Evolutionary conservation across 2,888 invertebrate genomes (phyloP).

Genomic region (Phytoseiulus persimilis): DNA sequence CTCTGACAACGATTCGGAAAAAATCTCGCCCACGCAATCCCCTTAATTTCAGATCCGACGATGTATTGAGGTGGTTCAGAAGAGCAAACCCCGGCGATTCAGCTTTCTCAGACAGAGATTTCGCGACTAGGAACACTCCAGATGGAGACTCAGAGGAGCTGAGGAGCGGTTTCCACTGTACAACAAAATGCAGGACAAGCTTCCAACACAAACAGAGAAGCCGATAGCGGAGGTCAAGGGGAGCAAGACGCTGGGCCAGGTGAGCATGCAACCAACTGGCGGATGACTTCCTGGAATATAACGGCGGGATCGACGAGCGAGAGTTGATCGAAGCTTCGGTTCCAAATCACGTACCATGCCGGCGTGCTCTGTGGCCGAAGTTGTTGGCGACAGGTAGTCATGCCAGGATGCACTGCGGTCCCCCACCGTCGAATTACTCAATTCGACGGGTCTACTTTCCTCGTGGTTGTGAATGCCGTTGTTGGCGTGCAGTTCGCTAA

Average conservation of each 20-base stretch:
- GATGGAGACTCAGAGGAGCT: too few relatives aligned
- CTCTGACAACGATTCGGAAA: too few relatives aligned
- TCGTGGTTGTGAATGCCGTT: slow-evolving; percentile 12
- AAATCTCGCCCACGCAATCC: too few relatives aligned
- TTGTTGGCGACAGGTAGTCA: neutral
- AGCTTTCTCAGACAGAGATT: too few relatives aligned
- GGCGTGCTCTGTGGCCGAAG: slow-evolving; percentile 6
- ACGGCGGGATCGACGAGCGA: neutral
- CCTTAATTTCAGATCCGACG: too few relatives aligned
- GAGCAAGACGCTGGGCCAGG: neutral
- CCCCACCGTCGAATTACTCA: neutral
- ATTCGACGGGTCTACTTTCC: neutral
- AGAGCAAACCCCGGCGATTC: too few relatives aligned
- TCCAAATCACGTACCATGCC: slow-evolving; percentile 29
- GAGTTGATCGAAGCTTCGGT: neutral
- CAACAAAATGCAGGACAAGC: too few relatives aligned
- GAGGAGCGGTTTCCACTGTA: too few relatives aligned
- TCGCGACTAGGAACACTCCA: too few relatives aligned
- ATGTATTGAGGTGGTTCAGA: too few relatives aligned
- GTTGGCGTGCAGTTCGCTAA: slow-evolving; percentile 5
- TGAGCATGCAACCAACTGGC: neutral
- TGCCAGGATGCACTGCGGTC: slow-evolving; percentile 37
- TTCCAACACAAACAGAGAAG: too few relatives aligned
- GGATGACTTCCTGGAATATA: neutral
- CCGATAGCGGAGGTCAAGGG: too few relatives aligned